These are phyloP conservation scores for Antigone vipio DNA, from an alignment of 2,113 vertebrate species.

Conservation along the genomic window DNA sequence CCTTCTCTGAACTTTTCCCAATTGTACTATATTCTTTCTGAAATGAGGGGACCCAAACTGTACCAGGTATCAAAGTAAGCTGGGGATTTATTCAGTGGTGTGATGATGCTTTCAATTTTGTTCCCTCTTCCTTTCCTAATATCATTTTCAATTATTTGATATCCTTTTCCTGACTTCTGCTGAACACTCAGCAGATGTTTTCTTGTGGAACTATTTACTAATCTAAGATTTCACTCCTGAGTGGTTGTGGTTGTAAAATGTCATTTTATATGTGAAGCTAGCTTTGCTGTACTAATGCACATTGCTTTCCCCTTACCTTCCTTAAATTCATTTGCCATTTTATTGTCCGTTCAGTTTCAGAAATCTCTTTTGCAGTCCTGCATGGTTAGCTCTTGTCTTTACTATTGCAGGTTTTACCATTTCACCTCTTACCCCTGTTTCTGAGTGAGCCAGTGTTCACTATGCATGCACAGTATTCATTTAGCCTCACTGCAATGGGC, in stretches of 20 bases:
- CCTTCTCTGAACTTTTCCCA: neutral
- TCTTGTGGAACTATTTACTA: neutral
- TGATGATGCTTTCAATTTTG: neutral
- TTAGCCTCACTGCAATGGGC: neutral
- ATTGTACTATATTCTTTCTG: neutral
- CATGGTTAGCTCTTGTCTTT: neutral
- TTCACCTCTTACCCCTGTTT: neutral
- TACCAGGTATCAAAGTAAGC: neutral
- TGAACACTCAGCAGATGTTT: neutral
- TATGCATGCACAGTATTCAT: neutral
- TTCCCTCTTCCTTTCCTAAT: neutral
- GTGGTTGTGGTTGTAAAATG: neutral
- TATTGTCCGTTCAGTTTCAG: neutral
- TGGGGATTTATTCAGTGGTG: neutral
- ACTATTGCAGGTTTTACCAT: neutral
- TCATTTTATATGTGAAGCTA: neutral
- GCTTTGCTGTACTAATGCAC: neutral
- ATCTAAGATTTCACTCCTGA: neutral
- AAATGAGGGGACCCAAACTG: neutral
- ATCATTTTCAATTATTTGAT: neutral
- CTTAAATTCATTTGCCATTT: neutral
- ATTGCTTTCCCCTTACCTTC: neutral
- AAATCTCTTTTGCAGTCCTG: neutral
- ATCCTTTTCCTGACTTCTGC: neutral
- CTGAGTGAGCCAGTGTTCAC: neutral